Percentiles rank a stretch among this genome's conserved stretches.
These are phyloP conservation scores for Camarhynchus parvulus DNA, from an alignment of 2,113 vertebrate species.

Conservation along the genomic window DNA sequence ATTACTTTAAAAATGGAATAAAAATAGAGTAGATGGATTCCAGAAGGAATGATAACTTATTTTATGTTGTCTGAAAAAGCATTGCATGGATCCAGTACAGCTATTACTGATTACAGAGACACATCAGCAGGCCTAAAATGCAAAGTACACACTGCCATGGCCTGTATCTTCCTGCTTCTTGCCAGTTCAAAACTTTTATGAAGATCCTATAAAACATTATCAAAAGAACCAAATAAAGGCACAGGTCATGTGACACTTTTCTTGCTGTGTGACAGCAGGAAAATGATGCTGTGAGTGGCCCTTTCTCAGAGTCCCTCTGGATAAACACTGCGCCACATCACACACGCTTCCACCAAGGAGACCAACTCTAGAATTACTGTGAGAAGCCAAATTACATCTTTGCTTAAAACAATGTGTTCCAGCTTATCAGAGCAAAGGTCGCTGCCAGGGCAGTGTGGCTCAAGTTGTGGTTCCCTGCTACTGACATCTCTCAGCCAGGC, in stretches of 20 bases:
- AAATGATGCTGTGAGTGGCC: background rate
- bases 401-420: background rate
- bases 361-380: background rate
- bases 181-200: background rate
- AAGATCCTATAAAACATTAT: background rate
- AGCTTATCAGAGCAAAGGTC: conserved; percentile 31
- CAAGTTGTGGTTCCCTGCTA: background rate
- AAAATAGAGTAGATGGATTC: background rate
- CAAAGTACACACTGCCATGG: background rate
- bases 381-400: conserved; percentile 20
- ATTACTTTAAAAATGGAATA: background rate
- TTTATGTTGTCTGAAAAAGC: background rate
- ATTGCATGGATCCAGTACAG: background rate
- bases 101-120: background rate
- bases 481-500: background rate
- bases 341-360: background rate
- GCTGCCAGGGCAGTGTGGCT: background rate
- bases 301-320: background rate
- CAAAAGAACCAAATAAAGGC: background rate
- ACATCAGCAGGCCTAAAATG: background rate
- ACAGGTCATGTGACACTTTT: background rate
- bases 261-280: background rate
- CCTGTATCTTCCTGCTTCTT: background rate
- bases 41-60: background rate
- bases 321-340: background rate